phyloP scores from a whole-genome alignment of 2,113 vertebrate species.

The Pterocles burchelli region DNA sequence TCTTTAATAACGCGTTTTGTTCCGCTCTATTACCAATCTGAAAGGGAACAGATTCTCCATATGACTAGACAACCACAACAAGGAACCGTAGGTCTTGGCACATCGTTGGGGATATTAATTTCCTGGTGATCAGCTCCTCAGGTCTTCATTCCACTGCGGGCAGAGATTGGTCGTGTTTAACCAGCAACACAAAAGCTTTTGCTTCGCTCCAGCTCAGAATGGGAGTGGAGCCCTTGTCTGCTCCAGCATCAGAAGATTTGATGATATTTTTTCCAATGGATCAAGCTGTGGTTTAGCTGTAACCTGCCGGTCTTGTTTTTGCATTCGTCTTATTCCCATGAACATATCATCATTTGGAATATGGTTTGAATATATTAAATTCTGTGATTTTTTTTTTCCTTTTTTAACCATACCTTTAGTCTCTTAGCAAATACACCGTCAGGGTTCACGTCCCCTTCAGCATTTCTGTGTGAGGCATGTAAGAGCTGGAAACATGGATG shows the following conservation, averaged over 20 bases:
- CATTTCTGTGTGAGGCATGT: rapidly evolving
- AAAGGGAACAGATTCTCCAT: neutral
- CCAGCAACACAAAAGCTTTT: neutral
- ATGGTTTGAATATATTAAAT: neutral
- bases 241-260: neutral
- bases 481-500: neutral
- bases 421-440: neutral
- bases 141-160: neutral
- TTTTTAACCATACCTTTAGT: neutral
- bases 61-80: neutral
- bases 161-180: neutral
- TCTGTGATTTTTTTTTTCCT: neutral
- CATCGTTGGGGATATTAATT: rapidly evolving
- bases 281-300: neutral
- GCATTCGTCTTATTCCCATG: neutral
- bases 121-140: neutral
- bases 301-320: neutral
- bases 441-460: neutral
- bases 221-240: neutral
- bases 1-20: neutral
- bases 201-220: neutral
- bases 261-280: rapidly evolving
- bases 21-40: neutral
- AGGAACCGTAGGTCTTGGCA: neutral
- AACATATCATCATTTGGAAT: neutral